Evolutionary conservation across 64 coral and sea anemone species (phyloP).

Genomic region (Pocillopora verrucosa): DNA sequence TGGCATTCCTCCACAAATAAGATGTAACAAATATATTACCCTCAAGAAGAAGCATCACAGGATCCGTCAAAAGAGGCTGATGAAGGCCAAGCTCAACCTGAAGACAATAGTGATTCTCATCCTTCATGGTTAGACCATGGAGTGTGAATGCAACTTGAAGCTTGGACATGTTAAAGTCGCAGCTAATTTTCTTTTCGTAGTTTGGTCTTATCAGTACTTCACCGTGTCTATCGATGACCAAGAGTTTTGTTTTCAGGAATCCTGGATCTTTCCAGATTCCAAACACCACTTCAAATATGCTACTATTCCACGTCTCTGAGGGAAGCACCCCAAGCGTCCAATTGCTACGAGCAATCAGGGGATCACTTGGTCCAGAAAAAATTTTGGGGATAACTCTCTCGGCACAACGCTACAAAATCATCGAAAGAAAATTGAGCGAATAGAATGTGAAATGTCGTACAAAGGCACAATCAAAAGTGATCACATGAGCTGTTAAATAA

Average conservation of each 20-base stretch:
- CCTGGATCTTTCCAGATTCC: neutral
- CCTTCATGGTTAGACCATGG: neutral
- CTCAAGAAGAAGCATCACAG: neutral
- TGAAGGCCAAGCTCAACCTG: neutral
- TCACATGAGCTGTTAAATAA: too few species aligned
- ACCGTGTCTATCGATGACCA: neutral
- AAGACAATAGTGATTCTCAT: neutral
- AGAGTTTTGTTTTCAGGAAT: neutral
- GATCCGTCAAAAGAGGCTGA: neutral
- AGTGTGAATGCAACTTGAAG: constrained; percentile 14
- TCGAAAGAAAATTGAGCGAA: too few species aligned
- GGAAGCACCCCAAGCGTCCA: too few species aligned
- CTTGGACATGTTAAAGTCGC: neutral
- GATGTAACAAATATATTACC: neutral
- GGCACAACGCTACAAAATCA: too few species aligned
- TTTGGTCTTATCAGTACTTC: neutral
- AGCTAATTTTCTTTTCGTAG: neutral
- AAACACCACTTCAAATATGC: too few species aligned
- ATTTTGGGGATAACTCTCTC: too few species aligned
- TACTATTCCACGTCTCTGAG: too few species aligned
- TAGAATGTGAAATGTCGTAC: too few species aligned
- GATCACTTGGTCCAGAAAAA: neutral
- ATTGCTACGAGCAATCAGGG: too few species aligned
- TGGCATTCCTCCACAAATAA: neutral
- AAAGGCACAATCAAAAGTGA: too few species aligned